phyloP scores from a whole-genome alignment of 1,140 invertebrate species.

The Cataglyphis hispanica region DNA sequence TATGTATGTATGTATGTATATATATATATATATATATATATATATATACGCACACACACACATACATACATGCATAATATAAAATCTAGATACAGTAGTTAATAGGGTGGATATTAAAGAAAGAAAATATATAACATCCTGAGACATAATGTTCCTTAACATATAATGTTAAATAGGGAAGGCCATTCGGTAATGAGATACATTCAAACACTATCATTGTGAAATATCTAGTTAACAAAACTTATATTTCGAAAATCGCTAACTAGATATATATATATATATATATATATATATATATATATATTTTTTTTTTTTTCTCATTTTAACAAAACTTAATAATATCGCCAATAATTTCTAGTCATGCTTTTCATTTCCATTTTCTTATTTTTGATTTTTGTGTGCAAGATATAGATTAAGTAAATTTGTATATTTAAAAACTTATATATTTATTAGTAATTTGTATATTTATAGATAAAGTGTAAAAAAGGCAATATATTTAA shows the following conservation, averaged over 20 bases:
- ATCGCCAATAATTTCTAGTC: neutral
- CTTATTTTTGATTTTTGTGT: neutral
- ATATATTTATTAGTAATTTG: no score
- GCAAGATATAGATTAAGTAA: neutral
- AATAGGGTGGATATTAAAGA: slow-evolving; percentile 58
- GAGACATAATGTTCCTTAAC: slow-evolving; percentile 80
- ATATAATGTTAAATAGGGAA: slow-evolving; percentile 66
- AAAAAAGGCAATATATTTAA: neutral
- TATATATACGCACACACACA: neutral
- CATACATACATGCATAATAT: slow-evolving; percentile 58
- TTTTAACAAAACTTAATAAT: neutral
- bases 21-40: slow-evolving; percentile 73
- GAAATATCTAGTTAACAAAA: neutral
- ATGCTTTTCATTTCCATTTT: neutral
- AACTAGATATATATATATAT: neutral
- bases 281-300: no score
- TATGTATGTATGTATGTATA: slow-evolving; percentile 46
- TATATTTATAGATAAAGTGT: no score
- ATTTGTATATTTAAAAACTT: no score
- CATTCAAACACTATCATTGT: slow-evolving; percentile 21
- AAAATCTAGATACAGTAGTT: slow-evolving; percentile 77
- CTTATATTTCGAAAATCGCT: neutral
- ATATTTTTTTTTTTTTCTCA: no score
- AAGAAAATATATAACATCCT: slow-evolving; percentile 69
- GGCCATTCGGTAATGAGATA: slow-evolving; percentile 20